Evolutionary conservation across 1,140 invertebrate genomes (phyloP).

Genomic region (Caenorhabditis latens): DNA sequence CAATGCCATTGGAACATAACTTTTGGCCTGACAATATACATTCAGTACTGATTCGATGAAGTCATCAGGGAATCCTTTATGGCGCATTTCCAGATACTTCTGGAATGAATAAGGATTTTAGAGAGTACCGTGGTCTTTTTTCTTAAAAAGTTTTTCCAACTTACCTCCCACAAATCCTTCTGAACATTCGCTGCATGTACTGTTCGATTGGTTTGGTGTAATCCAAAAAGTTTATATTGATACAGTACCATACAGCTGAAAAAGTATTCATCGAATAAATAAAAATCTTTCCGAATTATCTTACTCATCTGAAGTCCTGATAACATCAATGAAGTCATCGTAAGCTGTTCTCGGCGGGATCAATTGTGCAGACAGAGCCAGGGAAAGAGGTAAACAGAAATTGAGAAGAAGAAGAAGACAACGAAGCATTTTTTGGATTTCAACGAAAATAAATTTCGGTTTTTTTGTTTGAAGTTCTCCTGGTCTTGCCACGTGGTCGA

Average conservation of each 20-base stretch:
- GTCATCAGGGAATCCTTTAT: background rate
- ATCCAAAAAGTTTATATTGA: background rate
- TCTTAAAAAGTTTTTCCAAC: background rate
- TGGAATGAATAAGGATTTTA: background rate
- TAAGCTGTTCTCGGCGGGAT: background rate
- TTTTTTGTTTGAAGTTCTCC: background rate
- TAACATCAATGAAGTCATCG: slow-evolving; percentile 9
- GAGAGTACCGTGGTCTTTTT: too few species aligned
- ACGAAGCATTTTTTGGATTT: background rate
- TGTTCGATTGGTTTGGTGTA: background rate
- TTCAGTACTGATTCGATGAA: background rate
- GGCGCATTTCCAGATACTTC: background rate
- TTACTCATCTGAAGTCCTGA: background rate
- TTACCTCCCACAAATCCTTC: background rate
- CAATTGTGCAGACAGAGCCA: background rate
- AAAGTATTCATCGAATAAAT: background rate
- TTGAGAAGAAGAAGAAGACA: background rate
- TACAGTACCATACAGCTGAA: background rate
- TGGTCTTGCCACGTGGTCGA: too few species aligned
- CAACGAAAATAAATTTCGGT: background rate
- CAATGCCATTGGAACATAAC: background rate
- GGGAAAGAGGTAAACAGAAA: background rate
- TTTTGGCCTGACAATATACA: slow-evolving; percentile 8
- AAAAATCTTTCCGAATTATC: background rate
- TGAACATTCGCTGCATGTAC: background rate